These are phyloP conservation scores for Helicolenus hilgendorfi DNA, from an alignment of 2,797 vertebrate genomes.

Conservation along the genomic window DNA sequence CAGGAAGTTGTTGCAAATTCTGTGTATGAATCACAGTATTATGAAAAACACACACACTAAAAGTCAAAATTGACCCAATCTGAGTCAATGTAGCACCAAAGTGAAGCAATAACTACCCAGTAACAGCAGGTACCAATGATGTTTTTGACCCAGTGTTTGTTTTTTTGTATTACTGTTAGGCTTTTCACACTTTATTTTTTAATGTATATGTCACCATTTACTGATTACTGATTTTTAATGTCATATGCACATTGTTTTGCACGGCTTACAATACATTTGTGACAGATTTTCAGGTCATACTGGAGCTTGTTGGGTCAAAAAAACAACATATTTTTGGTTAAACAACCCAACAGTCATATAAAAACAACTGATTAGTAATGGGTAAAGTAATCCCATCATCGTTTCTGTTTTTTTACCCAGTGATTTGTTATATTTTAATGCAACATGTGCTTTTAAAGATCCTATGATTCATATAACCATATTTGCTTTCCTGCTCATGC, in stretches of 20 bases:
- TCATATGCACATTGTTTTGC: background rate
- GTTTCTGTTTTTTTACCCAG: background rate
- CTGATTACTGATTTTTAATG: background rate
- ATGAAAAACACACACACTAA: background rate
- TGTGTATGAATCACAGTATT: background rate
- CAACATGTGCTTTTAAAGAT: background rate
- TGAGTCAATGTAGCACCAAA: background rate
- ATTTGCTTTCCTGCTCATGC: background rate
- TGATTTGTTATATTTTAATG: background rate
- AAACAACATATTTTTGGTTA: background rate
- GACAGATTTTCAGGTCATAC: background rate
- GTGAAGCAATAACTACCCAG: background rate
- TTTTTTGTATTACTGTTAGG: background rate
- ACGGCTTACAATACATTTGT: background rate
- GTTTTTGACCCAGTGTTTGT: background rate
- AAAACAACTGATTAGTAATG: background rate
- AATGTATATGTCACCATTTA: background rate
- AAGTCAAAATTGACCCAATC: background rate
- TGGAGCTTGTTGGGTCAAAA: background rate
- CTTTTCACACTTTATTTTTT: background rate
- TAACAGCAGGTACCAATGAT: background rate
- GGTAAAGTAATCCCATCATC: background rate
- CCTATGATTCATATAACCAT: conserved; percentile 16
- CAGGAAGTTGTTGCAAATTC: background rate
- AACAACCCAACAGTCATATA: background rate